A percentile compares a stretch with the other conserved stretches of the same genome.
These are phyloP conservation scores for Oplegnathus fasciatus DNA, from an alignment of 2,113 vertebrate genomes.

Conservation along the genomic window DNA sequence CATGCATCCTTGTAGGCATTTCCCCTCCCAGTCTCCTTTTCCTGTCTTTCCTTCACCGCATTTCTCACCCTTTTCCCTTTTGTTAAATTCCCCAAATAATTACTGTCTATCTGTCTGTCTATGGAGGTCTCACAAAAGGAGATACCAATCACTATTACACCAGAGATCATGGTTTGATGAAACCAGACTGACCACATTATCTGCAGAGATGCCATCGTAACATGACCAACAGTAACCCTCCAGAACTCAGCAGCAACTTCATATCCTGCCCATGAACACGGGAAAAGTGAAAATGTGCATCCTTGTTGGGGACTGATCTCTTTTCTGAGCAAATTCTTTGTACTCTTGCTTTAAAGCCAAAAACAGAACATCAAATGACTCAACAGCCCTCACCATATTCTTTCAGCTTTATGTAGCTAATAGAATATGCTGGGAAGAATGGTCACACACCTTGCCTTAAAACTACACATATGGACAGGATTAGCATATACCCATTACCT, in stretches of 20 bases:
- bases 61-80: slow-evolving; percentile 11
- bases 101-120: neutral
- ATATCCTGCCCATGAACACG: slow-evolving; percentile 3
- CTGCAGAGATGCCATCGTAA: neutral
- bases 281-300: slow-evolving; percentile 8
- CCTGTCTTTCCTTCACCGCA: neutral
- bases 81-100: slow-evolving; percentile 9
- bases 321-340: neutral
- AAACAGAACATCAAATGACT: neutral
- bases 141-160: neutral
- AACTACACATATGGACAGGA: neutral
- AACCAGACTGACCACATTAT: slow-evolving; percentile 23
- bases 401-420: neutral
- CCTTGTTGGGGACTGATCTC: slow-evolving; percentile 2
- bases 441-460: neutral
- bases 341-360: neutral
- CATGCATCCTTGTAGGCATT: slow-evolving; percentile 32
- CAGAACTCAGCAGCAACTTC: neutral
- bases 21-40: slow-evolving; percentile 7
- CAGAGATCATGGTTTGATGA: slow-evolving; percentile 10
- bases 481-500: neutral
- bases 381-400: neutral
- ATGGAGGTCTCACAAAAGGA: neutral
- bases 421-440: neutral
- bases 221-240: neutral